A percentile compares a stretch with the other conserved stretches of the same genome.
phyloP scores from a whole-genome alignment of 1,140 invertebrate genomes.

The Eciton burchellii region DNA sequence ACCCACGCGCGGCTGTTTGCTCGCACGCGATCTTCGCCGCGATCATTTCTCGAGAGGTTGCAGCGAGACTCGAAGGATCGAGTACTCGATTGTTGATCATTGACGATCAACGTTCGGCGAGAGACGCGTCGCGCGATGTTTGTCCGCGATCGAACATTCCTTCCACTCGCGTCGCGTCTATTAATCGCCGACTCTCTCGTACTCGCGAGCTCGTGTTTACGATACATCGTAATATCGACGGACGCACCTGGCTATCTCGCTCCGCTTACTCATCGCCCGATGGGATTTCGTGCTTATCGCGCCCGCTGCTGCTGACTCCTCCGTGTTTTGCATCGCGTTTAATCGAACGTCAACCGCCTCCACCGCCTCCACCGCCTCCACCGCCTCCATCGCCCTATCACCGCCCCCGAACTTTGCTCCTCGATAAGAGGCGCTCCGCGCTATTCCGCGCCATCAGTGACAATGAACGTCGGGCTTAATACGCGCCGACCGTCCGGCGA shows the following conservation, averaged over 20 bases:
- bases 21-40: neutral
- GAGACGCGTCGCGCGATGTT: too few relatives aligned
- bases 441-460: slow-evolving; percentile 25
- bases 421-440: slow-evolving; percentile 30
- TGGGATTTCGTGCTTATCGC: slow-evolving; percentile 13
- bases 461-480: slow-evolving; percentile 31
- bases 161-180: neutral
- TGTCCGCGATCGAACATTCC: neutral
- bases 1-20: slow-evolving; percentile 61
- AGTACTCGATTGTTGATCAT: too few relatives aligned
- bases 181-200: neutral
- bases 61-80: too few relatives aligned
- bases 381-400: slow-evolving; percentile 20
- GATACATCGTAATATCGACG: neutral
- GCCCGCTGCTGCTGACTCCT: slow-evolving; percentile 9
- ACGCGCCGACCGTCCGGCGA: neutral
- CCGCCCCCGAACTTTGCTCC: slow-evolving; percentile 42
- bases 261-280: slow-evolving; percentile 18
- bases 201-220: neutral
- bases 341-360: slow-evolving; percentile 21
- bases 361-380: neutral
- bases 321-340: slow-evolving; percentile 1
- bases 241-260: slow-evolving; percentile 7
- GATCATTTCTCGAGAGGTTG: too few relatives aligned
- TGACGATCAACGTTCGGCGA: too few relatives aligned